Conservation (phyloP, 2,113 vertebrate genomes). For the Diphyllodes magnificus region DNA sequence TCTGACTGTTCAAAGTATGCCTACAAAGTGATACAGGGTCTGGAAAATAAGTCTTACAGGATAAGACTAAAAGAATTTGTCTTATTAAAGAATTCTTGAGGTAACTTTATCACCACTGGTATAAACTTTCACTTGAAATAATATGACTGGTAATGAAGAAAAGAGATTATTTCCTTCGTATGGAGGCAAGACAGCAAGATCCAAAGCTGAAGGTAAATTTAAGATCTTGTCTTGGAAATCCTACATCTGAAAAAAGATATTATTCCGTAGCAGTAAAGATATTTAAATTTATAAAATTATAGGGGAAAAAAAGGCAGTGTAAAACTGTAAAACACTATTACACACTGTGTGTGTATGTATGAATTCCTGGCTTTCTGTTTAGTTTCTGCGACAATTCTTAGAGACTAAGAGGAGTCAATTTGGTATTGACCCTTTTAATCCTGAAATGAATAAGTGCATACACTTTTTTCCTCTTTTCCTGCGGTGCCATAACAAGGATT, state of each 20-base stretch:
- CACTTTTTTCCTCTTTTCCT: not conserved
- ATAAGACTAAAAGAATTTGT: not conserved
- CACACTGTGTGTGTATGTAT: fast-evolving
- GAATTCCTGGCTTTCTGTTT: not conserved
- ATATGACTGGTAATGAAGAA: not conserved
- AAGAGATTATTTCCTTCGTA: not conserved
- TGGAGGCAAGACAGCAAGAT: not conserved
- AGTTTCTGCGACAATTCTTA: not conserved
- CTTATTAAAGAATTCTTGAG: not conserved
- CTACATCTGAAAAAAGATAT: not conserved
- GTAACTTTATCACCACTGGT: not conserved
- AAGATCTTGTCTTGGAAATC: not conserved
- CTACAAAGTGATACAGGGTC: not conserved
- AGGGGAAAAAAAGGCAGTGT: not conserved
- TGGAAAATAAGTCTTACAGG: not conserved
- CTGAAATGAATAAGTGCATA: not conserved
- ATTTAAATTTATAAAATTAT: not conserved
- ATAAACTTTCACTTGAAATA: not conserved
- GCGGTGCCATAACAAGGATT: fast-evolving
- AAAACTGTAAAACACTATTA: not conserved
- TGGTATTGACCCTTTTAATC: not conserved
- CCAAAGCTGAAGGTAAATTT: not conserved
- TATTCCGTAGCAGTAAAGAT: not conserved
- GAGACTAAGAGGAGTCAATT: not conserved
- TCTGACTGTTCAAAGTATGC: not conserved